Percentiles rank a stretch among this genome's conserved stretches.
Evolutionary conservation across 2,113 vertebrate species (phyloP).

Genomic region (Synodontis membranacea): DNA sequence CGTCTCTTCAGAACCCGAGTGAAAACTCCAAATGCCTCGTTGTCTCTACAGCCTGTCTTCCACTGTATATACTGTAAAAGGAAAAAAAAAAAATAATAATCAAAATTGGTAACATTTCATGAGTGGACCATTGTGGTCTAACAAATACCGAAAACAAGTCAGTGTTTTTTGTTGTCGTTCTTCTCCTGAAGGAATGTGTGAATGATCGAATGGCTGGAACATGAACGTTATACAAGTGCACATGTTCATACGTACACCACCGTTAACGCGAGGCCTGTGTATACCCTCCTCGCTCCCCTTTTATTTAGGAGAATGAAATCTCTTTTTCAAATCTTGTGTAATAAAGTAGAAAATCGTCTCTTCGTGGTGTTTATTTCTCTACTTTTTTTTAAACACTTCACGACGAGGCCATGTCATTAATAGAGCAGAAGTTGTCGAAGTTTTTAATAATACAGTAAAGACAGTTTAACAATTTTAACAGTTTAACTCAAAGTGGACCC

Average conservation of each 20-base stretch:
- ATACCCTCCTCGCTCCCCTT: not conserved
- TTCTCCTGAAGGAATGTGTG: slow-evolving; percentile 19
- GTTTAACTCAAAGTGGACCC: too few relatives aligned
- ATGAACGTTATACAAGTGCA: slow-evolving; percentile 27
- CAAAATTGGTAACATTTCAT: slow-evolving; percentile 51
- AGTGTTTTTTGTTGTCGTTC: not conserved
- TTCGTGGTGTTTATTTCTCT: not conserved
- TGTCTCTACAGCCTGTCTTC: slow-evolving; percentile 70
- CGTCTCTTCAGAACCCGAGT: slow-evolving; percentile 28
- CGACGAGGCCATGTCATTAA: too few relatives aligned
- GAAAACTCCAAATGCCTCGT: slow-evolving; percentile 1
- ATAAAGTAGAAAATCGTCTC: not conserved
- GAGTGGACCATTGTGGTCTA: slow-evolving; percentile 61
- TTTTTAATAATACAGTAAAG: too few relatives aligned
- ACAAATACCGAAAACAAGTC: not conserved
- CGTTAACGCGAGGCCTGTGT: not conserved
- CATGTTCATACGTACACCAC: not conserved
- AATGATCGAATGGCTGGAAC: slow-evolving; percentile 19
- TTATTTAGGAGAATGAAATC: not conserved
- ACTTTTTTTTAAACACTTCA: too few relatives aligned
- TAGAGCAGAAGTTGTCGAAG: too few relatives aligned
- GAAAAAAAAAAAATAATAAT: not conserved
- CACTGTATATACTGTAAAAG: slow-evolving; percentile 81
- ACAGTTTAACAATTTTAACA: too few relatives aligned
- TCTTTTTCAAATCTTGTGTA: not conserved